These are phyloP conservation scores for Takifugu rubripes DNA, from an alignment of 2,797 vertebrate genomes.

Conservation along the genomic window DNA sequence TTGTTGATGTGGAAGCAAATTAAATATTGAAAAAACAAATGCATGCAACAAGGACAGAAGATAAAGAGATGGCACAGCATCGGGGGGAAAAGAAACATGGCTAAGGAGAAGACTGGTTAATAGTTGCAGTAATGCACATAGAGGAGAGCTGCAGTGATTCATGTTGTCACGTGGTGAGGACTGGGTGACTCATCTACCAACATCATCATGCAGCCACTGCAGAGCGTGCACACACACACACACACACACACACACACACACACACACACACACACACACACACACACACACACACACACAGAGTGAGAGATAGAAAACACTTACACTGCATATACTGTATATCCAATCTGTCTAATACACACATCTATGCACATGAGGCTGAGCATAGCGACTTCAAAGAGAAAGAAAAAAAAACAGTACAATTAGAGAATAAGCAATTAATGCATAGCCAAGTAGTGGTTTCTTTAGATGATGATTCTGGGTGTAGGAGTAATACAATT, in stretches of 20 bases:
- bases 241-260: conserved; percentile 4
- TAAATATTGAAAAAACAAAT: not conserved
- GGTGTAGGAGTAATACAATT: too few species aligned
- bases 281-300: not conserved
- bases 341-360: too few species aligned
- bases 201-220: conserved; percentile 67
- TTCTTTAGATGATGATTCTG: too few species aligned
- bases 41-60: not conserved
- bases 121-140: conserved; percentile 57
- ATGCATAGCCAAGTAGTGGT: too few species aligned
- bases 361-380: too few species aligned
- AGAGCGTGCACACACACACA: conserved; percentile 47
- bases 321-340: too few species aligned
- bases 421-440: too few species aligned
- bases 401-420: too few species aligned
- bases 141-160: conserved; percentile 73
- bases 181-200: conserved; percentile 75
- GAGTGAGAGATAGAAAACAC: too few species aligned
- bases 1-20: conserved; percentile 4
- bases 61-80: not conserved
- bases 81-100: conserved; percentile 1
- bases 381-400: too few species aligned
- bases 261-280: not conserved
- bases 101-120: conserved; percentile 23
- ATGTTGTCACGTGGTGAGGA: conserved; percentile 72